A percentile compares a stretch with the other conserved stretches of the same genome.
These are phyloP conservation scores for Pachliopta kotzebuea DNA, from an alignment of 2,888 invertebrate species.

Conservation along the genomic window DNA sequence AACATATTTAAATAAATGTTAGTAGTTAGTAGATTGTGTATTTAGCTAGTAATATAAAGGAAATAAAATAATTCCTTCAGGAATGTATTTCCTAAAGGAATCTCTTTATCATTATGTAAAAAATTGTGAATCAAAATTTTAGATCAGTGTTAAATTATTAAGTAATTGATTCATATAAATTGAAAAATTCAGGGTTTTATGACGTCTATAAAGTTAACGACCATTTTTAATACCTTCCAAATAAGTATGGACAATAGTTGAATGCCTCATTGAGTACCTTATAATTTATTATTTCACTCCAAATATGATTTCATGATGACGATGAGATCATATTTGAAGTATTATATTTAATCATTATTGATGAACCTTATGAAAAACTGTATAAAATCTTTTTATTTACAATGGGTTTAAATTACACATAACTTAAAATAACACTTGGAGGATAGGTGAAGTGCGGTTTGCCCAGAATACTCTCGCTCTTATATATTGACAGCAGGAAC, in stretches of 20 bases:
- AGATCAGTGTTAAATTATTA: no score
- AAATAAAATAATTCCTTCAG: no score
- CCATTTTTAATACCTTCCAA: background rate
- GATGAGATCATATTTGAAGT: background rate
- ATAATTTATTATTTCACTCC: background rate
- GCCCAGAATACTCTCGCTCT: conserved; percentile 1
- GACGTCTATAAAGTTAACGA: background rate
- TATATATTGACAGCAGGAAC: background rate
- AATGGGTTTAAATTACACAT: background rate
- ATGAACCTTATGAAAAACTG: background rate
- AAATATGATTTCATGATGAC: background rate
- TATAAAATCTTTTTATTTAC: background rate
- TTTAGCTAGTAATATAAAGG: no score
- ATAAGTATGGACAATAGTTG: background rate
- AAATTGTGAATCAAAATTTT: no score
- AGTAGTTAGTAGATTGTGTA: background rate
- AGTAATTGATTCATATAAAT: no score
- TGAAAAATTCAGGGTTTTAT: no score
- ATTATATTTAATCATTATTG: background rate
- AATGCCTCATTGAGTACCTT: background rate
- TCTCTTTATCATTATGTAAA: no score
- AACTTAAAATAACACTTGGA: background rate
- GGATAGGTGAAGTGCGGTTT: background rate
- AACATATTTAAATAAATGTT: background rate
- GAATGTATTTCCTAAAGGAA: no score